Conservation (phyloP, 2,797 vertebrate genomes). For the Molossus molossus region DNA sequence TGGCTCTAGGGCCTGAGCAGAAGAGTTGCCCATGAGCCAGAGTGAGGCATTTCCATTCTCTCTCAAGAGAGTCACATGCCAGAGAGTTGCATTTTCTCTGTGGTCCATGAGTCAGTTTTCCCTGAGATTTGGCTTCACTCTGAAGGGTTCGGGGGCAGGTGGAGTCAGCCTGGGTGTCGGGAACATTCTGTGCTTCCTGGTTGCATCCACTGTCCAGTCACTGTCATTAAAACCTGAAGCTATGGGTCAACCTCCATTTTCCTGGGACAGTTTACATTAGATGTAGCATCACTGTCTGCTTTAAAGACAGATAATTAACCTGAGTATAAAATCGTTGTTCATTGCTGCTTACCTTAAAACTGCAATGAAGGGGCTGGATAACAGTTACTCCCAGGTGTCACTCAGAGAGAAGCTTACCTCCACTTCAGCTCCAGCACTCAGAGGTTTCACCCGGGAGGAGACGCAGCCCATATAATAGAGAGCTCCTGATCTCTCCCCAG, state of each 20-base stretch:
- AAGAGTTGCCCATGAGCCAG: too few relatives aligned
- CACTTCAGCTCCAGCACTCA: not conserved
- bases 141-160: not conserved
- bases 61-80: rapidly evolving
- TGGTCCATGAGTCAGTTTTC: not conserved
- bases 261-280: not conserved
- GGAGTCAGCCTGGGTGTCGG: not conserved
- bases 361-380: not conserved
- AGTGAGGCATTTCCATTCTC: not conserved
- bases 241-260: not conserved
- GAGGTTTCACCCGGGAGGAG: not conserved
- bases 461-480: not conserved
- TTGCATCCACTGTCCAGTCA: not conserved
- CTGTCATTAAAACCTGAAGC: not conserved
- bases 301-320: not conserved
- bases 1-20: not conserved
- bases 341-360: not conserved
- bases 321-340: not conserved
- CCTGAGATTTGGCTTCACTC: not conserved
- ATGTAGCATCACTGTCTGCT: not conserved
- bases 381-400: not conserved
- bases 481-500: not conserved
- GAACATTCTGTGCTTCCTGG: not conserved
- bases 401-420: not conserved
- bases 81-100: not conserved